A percentile compares a stretch with the other conserved stretches of the same genome.
phyloP scores from a whole-genome alignment of 2,797 vertebrate species.

The Hyperoplus immaculatus region DNA sequence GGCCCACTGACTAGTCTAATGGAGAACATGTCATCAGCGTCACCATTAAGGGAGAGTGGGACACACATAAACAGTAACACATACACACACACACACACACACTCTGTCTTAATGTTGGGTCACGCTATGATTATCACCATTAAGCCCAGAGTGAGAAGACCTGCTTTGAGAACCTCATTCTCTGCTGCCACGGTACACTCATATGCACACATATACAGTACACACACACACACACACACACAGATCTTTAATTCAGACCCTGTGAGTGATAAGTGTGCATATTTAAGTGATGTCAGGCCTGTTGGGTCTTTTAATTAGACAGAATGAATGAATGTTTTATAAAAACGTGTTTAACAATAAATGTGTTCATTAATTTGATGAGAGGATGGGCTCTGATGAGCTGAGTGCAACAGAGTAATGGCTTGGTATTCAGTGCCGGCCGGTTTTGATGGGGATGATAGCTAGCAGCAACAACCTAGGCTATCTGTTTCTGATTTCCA shows the following conservation, averaged over 20 bases:
- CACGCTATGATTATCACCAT: conserved; percentile 85
- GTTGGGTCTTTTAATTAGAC: conserved; percentile 87
- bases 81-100: conserved; percentile 75
- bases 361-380: conserved; percentile 87
- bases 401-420: conserved; percentile 81
- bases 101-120: conserved; percentile 81
- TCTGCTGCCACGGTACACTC: conserved; percentile 51
- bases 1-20: conserved; percentile 85
- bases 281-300: conserved; percentile 87
- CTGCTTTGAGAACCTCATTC: conserved; percentile 78
- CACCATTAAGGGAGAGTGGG: conserved; percentile 81
- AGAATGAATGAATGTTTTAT: conserved; percentile 87
- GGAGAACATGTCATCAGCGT: conserved; percentile 85
- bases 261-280: conserved; percentile 88
- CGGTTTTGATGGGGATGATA: conserved; percentile 62
- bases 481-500: conserved; percentile 46
- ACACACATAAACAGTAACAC: conserved; percentile 32
- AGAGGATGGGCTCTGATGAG: conserved; percentile 82
- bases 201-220: conserved; percentile 44
- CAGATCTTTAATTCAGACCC: conserved; percentile 87
- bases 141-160: conserved; percentile 81
- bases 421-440: conserved; percentile 67
- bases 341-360: conserved; percentile 87
- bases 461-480: conserved; percentile 45
- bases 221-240: conserved; percentile 33